A percentile compares a stretch with the other conserved stretches of the same genome.
These are phyloP conservation scores for Acanthosoma haemorrhoidale DNA, from an alignment of 2,888 invertebrate species.

Conservation along the genomic window DNA sequence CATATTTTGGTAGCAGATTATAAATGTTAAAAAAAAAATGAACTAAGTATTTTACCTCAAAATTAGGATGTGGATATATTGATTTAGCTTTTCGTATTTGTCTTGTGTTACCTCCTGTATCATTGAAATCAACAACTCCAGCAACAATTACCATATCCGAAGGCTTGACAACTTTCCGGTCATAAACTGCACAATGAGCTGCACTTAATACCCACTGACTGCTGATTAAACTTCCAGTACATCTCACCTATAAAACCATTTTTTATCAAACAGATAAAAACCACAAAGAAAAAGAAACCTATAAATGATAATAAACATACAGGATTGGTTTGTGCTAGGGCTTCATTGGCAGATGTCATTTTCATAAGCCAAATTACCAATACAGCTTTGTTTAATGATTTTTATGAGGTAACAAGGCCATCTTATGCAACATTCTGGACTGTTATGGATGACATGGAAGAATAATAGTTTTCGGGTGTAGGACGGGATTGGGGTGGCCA, in stretches of 20 bases:
- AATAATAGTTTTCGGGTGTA: no score
- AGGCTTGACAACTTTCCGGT: slow-evolving; percentile 27
- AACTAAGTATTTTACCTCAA: slow-evolving; percentile 28
- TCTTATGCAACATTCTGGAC: no score
- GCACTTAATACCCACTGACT: slow-evolving; percentile 36
- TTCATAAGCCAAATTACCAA: no score
- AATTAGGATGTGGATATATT: slow-evolving; percentile 36
- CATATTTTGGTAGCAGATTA: background rate
- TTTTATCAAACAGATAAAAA: background rate
- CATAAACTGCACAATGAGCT: slow-evolving; percentile 36
- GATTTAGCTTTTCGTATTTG: slow-evolving; percentile 33
- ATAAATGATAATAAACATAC: no score
- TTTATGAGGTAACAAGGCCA: no score
- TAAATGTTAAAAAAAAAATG: background rate
- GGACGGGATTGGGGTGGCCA: no score
- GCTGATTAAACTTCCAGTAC: slow-evolving; percentile 37
- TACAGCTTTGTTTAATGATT: no score
- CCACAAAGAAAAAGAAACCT: background rate
- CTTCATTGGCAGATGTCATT: no score
- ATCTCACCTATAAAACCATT: slow-evolving; percentile 31
- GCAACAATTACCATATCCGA: slow-evolving; percentile 33
- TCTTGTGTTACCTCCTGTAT: slow-evolving; percentile 24
- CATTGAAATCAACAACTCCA: slow-evolving; percentile 35
- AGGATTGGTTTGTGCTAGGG: no score
- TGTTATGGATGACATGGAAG: no score